These are phyloP conservation scores for Puffinus mauretanicus DNA, from an alignment of 2,113 vertebrate genomes.

Conservation along the genomic window DNA sequence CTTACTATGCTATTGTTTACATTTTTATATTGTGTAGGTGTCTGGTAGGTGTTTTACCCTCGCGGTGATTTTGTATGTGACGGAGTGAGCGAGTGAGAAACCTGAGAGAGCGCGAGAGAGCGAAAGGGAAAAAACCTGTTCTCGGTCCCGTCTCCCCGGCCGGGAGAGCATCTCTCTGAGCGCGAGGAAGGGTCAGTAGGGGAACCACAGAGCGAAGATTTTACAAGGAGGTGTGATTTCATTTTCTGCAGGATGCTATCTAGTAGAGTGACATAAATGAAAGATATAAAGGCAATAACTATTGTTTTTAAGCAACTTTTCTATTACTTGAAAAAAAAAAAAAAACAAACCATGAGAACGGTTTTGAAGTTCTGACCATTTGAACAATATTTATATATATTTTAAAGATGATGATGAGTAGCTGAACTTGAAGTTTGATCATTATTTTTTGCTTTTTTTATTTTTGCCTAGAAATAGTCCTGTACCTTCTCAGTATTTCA, in stretches of 20 bases:
- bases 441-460: neutral
- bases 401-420: conserved; percentile 35
- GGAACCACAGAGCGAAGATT: neutral
- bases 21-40: neutral
- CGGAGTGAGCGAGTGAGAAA: neutral
- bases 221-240: neutral
- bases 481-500: neutral
- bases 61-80: neutral
- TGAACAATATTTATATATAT: conserved; percentile 62
- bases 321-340: conserved; percentile 68
- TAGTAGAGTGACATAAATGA: conserved; percentile 48
- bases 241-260: conserved; percentile 38
- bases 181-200: neutral
- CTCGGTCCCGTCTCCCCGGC: accelerated
- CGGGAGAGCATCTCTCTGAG: neutral
- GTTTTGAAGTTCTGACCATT: conserved; percentile 58
- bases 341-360: neutral
- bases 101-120: neutral
- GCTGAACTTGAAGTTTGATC: conserved; percentile 30
- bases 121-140: neutral
- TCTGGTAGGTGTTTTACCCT: neutral
- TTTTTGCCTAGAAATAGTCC: conserved; percentile 29
- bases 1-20: conserved; percentile 41
- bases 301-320: conserved; percentile 64
- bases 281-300: conserved; percentile 69